Conservation (phyloP, 2,888 invertebrate species). For the Steinernema scapterisci region DNA sequence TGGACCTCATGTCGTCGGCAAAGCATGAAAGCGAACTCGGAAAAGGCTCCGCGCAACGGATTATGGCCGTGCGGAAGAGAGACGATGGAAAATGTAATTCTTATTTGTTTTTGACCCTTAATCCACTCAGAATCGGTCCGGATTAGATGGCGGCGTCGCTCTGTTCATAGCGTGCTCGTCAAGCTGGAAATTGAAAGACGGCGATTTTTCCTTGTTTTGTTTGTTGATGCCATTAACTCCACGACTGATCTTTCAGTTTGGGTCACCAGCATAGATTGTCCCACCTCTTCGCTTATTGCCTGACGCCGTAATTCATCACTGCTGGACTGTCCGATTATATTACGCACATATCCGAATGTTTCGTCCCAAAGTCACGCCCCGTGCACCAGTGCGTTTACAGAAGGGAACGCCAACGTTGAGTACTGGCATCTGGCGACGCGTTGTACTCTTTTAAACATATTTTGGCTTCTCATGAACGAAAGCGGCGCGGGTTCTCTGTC, state of each 20-base stretch:
- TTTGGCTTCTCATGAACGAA: not conserved
- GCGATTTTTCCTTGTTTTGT: too few relatives aligned
- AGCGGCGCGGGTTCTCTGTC: not conserved
- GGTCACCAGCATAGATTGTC: not conserved
- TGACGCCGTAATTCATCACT: slow-evolving; percentile 21
- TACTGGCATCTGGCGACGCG: not conserved
- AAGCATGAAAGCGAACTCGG: slow-evolving; percentile 24
- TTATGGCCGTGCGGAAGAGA: not conserved
- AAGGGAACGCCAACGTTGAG: not conserved
- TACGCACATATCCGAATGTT: not conserved
- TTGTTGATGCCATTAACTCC: not conserved
- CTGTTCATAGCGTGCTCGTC: not conserved
- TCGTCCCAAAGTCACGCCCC: not conserved
- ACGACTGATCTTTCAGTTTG: not conserved
- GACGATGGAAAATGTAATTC: slow-evolving; percentile 15
- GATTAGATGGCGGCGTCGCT: not conserved
- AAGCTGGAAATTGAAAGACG: too few relatives aligned
- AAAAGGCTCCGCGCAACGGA: not conserved
- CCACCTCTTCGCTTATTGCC: not conserved
- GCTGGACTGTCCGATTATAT: not conserved
- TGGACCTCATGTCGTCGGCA: not conserved
- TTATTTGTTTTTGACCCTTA: slow-evolving; percentile 26
- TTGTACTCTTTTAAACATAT: not conserved
- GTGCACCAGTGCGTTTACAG: not conserved
- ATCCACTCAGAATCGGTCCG: slow-evolving; percentile 29